Percentiles rank a stretch among this genome's conserved stretches.
phyloP scores from a whole-genome alignment of 2,797 vertebrate species.

The Moxostoma hubbsi region DNA sequence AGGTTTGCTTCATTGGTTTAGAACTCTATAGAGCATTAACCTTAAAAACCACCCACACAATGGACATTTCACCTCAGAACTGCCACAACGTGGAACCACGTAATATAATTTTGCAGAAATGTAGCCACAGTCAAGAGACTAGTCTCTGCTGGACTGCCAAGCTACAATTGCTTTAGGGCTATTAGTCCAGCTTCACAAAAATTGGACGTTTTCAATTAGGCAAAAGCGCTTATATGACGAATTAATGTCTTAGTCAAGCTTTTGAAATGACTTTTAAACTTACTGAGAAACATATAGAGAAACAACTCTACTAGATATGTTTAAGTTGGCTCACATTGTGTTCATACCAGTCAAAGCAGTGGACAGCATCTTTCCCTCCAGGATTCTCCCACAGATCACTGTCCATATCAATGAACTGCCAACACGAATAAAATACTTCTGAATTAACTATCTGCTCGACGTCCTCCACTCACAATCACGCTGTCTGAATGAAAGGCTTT shows the following conservation, averaged over 20 bases:
- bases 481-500: conserved; percentile 51
- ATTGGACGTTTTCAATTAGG: too few relatives aligned
- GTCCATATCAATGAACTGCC: conserved; percentile 33
- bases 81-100: too few relatives aligned
- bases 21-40: too few relatives aligned
- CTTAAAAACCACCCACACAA: too few relatives aligned
- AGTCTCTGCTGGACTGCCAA: too few relatives aligned
- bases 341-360: conserved; percentile 6
- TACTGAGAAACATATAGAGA: conserved; percentile 11
- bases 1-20: too few relatives aligned
- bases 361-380: conserved; percentile 31
- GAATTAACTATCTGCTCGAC: conserved; percentile 33
- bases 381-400: conserved; percentile 44
- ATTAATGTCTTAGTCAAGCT: neutral
- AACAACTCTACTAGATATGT: neutral
- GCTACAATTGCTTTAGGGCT: too few relatives aligned
- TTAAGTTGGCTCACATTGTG: conserved; percentile 3
- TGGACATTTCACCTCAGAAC: too few relatives aligned
- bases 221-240: too few relatives aligned
- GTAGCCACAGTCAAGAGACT: too few relatives aligned
- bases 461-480: conserved; percentile 43
- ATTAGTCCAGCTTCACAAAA: too few relatives aligned
- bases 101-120: too few relatives aligned
- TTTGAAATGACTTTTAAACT: neutral
- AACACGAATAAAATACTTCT: conserved; percentile 44